These are phyloP conservation scores for Tautogolabrus adspersus DNA, from an alignment of 2,113 vertebrate genomes.

Conservation along the genomic window DNA sequence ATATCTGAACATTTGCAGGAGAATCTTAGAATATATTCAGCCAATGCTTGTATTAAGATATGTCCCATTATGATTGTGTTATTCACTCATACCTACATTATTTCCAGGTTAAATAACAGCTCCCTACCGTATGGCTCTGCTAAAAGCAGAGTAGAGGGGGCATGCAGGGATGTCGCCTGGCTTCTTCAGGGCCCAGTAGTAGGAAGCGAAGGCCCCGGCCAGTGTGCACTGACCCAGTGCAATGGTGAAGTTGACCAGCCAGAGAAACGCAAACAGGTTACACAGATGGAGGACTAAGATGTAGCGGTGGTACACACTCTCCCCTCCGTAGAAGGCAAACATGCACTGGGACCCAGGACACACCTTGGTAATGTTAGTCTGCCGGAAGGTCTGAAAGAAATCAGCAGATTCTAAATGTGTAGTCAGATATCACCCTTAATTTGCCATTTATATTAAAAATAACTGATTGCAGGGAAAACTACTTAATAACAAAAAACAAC, in stretches of 20 bases:
- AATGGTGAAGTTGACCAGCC: constrained; percentile 94
- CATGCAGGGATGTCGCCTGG: constrained; percentile 90
- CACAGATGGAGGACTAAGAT: constrained; percentile 90
- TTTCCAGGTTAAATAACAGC: too few relatives aligned
- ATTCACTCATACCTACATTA: too few relatives aligned
- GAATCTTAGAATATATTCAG: too few relatives aligned
- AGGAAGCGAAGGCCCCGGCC: constrained; percentile 95
- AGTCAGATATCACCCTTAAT: too few relatives aligned
- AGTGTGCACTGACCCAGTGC: constrained; percentile 95
- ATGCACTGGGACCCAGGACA: constrained; percentile 91
- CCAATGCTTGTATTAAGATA: too few relatives aligned
- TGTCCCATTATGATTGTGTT: too few relatives aligned
- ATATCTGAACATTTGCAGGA: too few relatives aligned
- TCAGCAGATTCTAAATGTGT: constrained; percentile 16
- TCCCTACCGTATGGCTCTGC: constrained; percentile 90
- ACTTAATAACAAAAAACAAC: too few relatives aligned
- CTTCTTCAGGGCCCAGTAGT: constrained; percentile 95
- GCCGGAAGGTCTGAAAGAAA: constrained; percentile 87
- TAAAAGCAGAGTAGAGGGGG: constrained; percentile 92
- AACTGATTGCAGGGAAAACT: neutral
- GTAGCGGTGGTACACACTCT: constrained; percentile 89
- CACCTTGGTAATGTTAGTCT: constrained; percentile 85
- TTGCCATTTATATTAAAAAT: neutral
- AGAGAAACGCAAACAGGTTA: constrained; percentile 93
- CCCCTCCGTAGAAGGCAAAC: constrained; percentile 94